These are phyloP conservation scores for Ciona savignyi DNA, from an alignment of 23 tunicate genomes.

Conservation along the genomic window DNA sequence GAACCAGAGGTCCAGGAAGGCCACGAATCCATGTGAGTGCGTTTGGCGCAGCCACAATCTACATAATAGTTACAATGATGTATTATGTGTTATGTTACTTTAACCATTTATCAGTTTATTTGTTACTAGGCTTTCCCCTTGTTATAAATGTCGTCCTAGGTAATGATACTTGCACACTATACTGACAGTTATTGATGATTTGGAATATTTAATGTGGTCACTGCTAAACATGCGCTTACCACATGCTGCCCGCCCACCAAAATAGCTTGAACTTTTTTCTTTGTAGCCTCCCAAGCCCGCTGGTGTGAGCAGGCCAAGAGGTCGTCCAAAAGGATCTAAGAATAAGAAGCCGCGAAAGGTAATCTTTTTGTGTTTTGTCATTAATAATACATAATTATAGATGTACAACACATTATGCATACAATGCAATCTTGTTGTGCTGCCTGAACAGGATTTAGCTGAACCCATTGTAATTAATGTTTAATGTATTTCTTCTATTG, in stretches of 20 bases:
- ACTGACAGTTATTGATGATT: background rate
- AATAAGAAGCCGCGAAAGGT: conserved; percentile 95
- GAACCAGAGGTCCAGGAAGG: conserved; percentile 72
- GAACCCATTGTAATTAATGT: background rate
- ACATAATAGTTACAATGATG: no score
- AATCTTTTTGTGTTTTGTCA: background rate
- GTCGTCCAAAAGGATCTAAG: conserved; percentile 90
- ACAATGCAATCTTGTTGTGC: background rate
- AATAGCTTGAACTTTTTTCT: background rate
- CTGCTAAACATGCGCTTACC: background rate
- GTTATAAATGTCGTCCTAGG: no score
- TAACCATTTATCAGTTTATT: no score
- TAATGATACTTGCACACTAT: background rate
- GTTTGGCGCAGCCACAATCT: no score
- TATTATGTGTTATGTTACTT: no score
- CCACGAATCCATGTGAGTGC: conserved; percentile 75
- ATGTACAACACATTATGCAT: background rate
- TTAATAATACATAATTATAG: background rate
- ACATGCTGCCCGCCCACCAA: background rate
- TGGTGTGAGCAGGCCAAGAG: conserved; percentile 89
- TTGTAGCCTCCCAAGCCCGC: conserved; percentile 84
- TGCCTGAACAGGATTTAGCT: background rate
- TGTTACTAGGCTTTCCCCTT: no score
- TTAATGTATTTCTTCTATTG: background rate
- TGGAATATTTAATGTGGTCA: background rate